These are phyloP conservation scores for Arremon brunneinucha DNA, from an alignment of 2,797 vertebrate genomes.

Conservation along the genomic window DNA sequence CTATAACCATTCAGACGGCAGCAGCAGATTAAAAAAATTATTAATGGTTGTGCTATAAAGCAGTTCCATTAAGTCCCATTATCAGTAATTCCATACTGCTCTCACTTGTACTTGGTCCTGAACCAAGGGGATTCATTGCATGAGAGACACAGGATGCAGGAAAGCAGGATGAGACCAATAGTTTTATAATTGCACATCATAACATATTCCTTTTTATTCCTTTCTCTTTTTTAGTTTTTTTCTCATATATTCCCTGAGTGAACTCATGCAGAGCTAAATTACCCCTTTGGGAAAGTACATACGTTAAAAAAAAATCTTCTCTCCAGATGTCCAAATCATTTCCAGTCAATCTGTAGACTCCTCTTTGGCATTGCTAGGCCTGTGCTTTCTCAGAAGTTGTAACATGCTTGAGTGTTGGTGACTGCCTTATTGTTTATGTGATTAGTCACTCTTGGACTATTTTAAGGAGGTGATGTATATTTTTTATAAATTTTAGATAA, in stretches of 20 bases:
- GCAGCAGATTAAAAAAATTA: not conserved
- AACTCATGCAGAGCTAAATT: conserved; percentile 5
- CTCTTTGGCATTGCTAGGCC: not conserved
- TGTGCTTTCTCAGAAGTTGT: conserved; percentile 48
- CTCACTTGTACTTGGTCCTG: not conserved
- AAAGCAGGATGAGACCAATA: not conserved
- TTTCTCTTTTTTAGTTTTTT: not conserved
- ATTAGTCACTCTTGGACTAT: conserved; percentile 52
- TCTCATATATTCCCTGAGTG: not conserved
- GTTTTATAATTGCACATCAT: not conserved
- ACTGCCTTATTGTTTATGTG: conserved; percentile 43
- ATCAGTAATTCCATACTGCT: not conserved
- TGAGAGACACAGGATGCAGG: not conserved
- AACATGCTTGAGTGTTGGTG: conserved; percentile 15
- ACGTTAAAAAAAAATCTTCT: not conserved
- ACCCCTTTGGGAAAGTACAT: not conserved
- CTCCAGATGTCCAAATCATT: conserved; percentile 32
- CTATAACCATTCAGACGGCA: not conserved
- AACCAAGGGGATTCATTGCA: not conserved
- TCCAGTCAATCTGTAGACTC: not conserved
- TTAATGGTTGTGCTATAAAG: not conserved
- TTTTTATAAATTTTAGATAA: conserved; percentile 52
- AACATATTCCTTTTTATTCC: not conserved
- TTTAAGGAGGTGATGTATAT: conserved; percentile 46
- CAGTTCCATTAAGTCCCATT: not conserved